Base-by-base conservation (phyloP, 2,113 vertebrate genomes). In the Ranitomeya variabilis region DNA sequence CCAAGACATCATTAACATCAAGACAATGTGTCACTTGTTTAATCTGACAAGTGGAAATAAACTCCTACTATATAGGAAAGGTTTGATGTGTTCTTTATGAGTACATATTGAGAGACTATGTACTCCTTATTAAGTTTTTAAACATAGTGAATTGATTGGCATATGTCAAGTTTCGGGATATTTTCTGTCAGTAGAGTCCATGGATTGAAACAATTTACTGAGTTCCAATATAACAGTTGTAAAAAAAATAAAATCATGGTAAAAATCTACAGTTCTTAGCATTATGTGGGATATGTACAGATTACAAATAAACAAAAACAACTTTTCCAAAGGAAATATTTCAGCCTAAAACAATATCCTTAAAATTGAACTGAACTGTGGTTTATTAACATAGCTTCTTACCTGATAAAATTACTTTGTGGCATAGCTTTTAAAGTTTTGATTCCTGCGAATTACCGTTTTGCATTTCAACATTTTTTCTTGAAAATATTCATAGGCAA, bases 1-100 rank as follows among this genome's bases (percentile, higher is more conserved):
- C 80, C 80, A 89, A 83, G 87, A 89, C 87, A 89, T 89, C 87
- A 89, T 89, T 89, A 89, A 89, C 87, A 83, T 89, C 62, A 74
- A 89, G 80, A 89, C 87, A 89, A 83, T 88, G 80, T 89, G 87
- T 89, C 81, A 83, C 80, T 89, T 89, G 87, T 83, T 89, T 83
- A 83, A 83, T 81, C 80, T 76, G 87, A 88, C 67, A 88, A 83
- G 87, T 89, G 87, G 67, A 88, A 84, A 83, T 83, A 77, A 84
- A 78, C 80, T 74, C 45, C 57, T 84, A 66, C 59, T 84, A 64
- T 55, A 88, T 7, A 84, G 54, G 80, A 89, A 78, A 78, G 45
- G 81, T 76, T 84, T 89, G 67, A 88, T 83, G 69, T 60, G 66
- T 88, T 89, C 77, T 89, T 84, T 74, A 89, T 84, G 73, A 57